Base-by-base conservation (phyloP, 2,888 invertebrate species). In the Scaptodrosophila latifasciaeformis region DNA sequence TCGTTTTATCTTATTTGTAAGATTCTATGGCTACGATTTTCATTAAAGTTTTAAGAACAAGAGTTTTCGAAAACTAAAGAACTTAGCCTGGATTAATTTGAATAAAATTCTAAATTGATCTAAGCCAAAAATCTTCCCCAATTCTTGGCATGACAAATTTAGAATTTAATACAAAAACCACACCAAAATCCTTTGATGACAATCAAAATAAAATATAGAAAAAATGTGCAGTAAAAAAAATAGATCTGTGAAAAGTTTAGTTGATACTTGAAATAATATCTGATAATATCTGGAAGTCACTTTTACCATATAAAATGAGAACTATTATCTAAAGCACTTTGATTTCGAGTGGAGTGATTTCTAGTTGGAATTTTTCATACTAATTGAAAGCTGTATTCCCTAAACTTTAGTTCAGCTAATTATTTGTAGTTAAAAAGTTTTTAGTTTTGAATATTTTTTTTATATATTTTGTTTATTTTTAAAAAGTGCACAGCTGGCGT, bases 51-150 rank as follows among this genome's bases (percentile, higher is more conserved):
- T 49, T 45, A 19, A 54, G n/a, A 27, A 27, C 43, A 21, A 31
- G 45, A 43, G 18, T 37, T 24, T 40, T 31, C 42, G 37, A 49
- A 39, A 59, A 56, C 43, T 43, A 34, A 35, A 39, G 29, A 31
- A 40, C 49, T 58, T 19, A 43, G 21, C 37, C 45, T 49, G 48
- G 24, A 24, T 17, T 37, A 13, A 45, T 42, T 37, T 12, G 13
- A 17, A 24, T 34, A 37, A 40, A 29, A n/a, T 54, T 55, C 49
- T 50, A 58, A 75, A 63, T 67, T 61, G 78, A 64, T n/a, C n/a
- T 70, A 59, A 46, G 49, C 50, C 49, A 70, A 78, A 81, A 85
- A 84, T 83, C 84, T 85, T 85, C 84, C 85, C 85, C 83, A 80
- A 85, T 82, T 82, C 71, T 75, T 65, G 58, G 59, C 53, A 56